These are phyloP conservation scores for Gila robusta DNA, from an alignment of 2,797 vertebrate species.

Conservation along the genomic window DNA sequence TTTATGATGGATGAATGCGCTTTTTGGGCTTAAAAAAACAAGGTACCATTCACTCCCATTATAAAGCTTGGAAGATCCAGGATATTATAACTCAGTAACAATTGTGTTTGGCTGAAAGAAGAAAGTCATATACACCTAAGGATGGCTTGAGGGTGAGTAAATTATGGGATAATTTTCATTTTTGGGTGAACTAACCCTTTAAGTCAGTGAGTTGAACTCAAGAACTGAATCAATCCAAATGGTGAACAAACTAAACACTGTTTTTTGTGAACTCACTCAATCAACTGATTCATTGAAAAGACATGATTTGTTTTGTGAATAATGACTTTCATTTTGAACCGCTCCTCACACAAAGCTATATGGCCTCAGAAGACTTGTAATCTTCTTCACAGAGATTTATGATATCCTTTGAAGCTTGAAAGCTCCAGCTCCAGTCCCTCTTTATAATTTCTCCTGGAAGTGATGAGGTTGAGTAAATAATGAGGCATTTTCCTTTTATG, in stretches of 20 bases:
- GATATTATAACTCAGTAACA: no score
- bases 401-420: conserved; percentile 1
- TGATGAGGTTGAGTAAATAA: conserved; percentile 1
- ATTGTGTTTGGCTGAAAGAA: no score
- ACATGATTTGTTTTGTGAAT: neutral
- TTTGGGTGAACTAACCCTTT: no score
- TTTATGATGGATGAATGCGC: no score
- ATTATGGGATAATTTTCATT: no score
- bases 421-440: no score
- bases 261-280: neutral
- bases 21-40: no score
- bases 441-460: conserved; percentile 5
- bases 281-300: neutral
- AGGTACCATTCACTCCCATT: no score
- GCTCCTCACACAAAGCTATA: neutral
- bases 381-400: neutral
- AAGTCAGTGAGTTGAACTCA: neutral
- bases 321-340: neutral
- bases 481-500: conserved; percentile 7
- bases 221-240: neutral
- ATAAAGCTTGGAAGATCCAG: no score
- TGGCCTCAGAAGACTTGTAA: neutral
- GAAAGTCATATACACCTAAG: no score
- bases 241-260: neutral
- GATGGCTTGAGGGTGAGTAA: no score